A percentile compares a stretch with the other conserved stretches of the same genome.
phyloP scores from a whole-genome alignment of 2,113 vertebrate genomes.

The Phoenicopterus ruber region DNA sequence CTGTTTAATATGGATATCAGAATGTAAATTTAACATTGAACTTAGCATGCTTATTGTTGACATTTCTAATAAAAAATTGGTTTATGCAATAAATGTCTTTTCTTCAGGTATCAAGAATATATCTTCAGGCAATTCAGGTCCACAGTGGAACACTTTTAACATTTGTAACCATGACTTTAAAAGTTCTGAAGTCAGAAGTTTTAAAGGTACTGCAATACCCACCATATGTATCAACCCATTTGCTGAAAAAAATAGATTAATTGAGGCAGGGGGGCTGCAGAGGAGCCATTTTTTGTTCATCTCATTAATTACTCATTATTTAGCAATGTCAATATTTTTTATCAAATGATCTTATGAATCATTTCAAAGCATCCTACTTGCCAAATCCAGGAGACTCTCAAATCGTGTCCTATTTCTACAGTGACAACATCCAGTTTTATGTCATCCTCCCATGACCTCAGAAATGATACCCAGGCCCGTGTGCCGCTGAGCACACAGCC shows the following conservation, averaged over 20 bases:
- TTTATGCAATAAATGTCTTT: background rate
- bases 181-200: background rate
- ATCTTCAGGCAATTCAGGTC: background rate
- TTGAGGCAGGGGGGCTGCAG: background rate
- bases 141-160: background rate
- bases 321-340: background rate
- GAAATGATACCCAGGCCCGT: background rate
- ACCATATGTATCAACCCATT: background rate
- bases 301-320: background rate
- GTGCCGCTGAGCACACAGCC: rapidly evolving
- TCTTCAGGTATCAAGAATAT: background rate
- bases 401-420: background rate
- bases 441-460: background rate
- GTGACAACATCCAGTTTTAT: background rate
- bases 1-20: background rate
- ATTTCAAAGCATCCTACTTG: background rate
- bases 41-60: background rate
- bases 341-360: background rate
- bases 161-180: background rate
- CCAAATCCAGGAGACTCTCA: background rate
- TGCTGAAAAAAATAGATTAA: background rate
- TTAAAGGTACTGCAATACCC: background rate
- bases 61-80: background rate
- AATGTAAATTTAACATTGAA: background rate
- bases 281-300: background rate